Conservation (phyloP, 2,113 vertebrate genomes). For the Phodopus roborovskii region DNA sequence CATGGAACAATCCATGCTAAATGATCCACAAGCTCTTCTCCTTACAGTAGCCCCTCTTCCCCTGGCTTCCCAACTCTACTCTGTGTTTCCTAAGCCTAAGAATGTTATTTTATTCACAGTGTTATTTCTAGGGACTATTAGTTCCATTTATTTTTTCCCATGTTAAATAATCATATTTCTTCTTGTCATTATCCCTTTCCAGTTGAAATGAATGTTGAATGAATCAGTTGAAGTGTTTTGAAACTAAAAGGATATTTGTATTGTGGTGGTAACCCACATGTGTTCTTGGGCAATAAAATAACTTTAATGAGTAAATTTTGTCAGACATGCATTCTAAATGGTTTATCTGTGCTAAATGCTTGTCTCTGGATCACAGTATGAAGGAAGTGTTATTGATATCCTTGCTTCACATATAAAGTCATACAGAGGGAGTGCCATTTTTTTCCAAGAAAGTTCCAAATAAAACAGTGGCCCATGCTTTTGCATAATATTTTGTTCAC, state of each 20-base stretch:
- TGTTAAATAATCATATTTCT: background rate
- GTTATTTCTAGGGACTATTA: conserved; percentile 8
- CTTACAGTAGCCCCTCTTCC: background rate
- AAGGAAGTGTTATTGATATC: background rate
- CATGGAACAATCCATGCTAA: background rate
- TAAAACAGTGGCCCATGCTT: background rate
- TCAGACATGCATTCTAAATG: background rate
- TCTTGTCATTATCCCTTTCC: no score
- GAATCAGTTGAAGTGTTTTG: conserved; percentile 29
- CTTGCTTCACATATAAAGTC: background rate
- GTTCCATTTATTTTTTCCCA: background rate
- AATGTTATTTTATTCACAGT: background rate
- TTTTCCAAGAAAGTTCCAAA: background rate
- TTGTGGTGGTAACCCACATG: background rate
- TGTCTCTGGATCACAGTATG: background rate
- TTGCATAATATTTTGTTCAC: background rate
- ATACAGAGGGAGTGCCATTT: background rate
- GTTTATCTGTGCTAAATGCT: background rate
- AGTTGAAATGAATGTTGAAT: conserved; percentile 41
- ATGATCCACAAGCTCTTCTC: background rate
- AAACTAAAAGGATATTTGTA: background rate
- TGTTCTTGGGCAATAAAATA: background rate
- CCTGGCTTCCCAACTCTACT: background rate
- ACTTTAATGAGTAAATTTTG: conserved; percentile 30
- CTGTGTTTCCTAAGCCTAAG: background rate